A percentile compares a stretch with the other conserved stretches of the same genome.
These are phyloP conservation scores for Falco columbarius DNA, from an alignment of 2,797 vertebrate species.

Conservation along the genomic window DNA sequence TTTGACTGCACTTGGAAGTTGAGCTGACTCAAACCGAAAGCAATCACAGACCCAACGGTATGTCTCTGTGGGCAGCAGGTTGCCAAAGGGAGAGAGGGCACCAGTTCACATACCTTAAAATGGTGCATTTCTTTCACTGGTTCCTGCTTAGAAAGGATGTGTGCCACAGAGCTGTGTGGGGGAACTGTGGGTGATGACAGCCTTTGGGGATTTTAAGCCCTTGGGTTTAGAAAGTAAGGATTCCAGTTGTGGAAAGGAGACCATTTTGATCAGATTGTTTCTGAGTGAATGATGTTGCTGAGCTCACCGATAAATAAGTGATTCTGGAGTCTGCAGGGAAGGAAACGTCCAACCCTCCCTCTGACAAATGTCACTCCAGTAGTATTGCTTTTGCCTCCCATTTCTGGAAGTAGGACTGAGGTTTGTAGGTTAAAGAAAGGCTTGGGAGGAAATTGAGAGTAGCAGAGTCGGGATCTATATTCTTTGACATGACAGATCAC, in stretches of 20 bases:
- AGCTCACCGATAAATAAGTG: neutral
- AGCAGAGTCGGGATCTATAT: neutral
- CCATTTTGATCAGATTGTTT: neutral
- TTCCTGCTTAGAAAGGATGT: neutral
- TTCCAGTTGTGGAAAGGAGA: neutral
- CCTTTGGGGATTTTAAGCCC: neutral
- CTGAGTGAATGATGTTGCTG: neutral
- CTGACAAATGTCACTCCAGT: conserved; percentile 1
- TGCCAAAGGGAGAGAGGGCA: neutral
- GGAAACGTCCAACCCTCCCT: neutral
- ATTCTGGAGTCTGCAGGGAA: neutral
- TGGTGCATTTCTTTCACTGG: neutral
- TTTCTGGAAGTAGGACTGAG: neutral
- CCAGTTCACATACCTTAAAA: neutral
- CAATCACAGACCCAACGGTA: neutral
- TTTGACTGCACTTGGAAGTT: neutral
- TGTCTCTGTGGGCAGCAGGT: neutral
- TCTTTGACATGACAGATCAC: neutral
- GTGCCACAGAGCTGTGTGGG: neutral
- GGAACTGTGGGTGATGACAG: neutral
- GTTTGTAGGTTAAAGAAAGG: neutral
- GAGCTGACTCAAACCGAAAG: neutral
- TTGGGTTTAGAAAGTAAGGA: neutral
- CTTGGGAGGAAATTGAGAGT: conserved; percentile 14
- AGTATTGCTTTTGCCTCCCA: conserved; percentile 4